These are phyloP conservation scores for Holcopasites calliopsidis DNA, from an alignment of 1,140 invertebrate species.

Conservation along the genomic window DNA sequence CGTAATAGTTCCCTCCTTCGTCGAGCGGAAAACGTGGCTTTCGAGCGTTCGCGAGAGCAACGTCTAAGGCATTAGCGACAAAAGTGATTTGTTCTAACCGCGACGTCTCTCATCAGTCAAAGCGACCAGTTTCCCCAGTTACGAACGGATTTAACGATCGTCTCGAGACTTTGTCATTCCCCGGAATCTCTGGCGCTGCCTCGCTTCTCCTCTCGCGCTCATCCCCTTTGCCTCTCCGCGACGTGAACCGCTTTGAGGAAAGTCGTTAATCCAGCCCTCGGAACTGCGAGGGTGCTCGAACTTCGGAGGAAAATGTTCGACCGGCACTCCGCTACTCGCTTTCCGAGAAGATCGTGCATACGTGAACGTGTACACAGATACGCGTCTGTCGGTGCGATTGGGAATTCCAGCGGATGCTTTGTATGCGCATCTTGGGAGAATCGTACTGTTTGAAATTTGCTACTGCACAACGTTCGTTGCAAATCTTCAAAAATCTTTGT, in stretches of 20 bases:
- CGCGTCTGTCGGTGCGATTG: constrained; percentile 47
- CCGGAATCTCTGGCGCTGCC: constrained; percentile 52
- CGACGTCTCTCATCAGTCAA: constrained; percentile 49
- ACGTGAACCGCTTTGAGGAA: constrained; percentile 59
- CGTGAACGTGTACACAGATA: neutral
- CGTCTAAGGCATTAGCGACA: constrained; percentile 28
- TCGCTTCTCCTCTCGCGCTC: neutral
- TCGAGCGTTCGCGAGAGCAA: too few species aligned
- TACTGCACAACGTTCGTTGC: too few species aligned
- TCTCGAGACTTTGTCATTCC: constrained; percentile 61
- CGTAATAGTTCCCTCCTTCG: neutral
- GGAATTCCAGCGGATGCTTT: constrained; percentile 38
- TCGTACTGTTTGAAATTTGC: too few species aligned
- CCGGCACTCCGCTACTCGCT: constrained; percentile 45
- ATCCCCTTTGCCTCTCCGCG: constrained; percentile 5
- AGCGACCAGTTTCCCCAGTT: constrained; percentile 44
- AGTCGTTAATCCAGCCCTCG: constrained; percentile 63
- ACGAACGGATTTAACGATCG: constrained; percentile 60
- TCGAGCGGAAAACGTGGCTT: neutral
- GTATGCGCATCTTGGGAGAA: too few species aligned
- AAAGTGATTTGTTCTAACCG: constrained; percentile 49
- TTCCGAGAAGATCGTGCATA: constrained; percentile 27
- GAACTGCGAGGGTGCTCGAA: constrained; percentile 60
- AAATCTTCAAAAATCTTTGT: too few species aligned
- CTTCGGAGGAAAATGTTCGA: constrained; percentile 63